Percentiles rank a stretch among this genome's conserved stretches.
Evolutionary conservation across 2,797 vertebrate genomes (phyloP).

Genomic region (Propithecus deckenii): DNA sequence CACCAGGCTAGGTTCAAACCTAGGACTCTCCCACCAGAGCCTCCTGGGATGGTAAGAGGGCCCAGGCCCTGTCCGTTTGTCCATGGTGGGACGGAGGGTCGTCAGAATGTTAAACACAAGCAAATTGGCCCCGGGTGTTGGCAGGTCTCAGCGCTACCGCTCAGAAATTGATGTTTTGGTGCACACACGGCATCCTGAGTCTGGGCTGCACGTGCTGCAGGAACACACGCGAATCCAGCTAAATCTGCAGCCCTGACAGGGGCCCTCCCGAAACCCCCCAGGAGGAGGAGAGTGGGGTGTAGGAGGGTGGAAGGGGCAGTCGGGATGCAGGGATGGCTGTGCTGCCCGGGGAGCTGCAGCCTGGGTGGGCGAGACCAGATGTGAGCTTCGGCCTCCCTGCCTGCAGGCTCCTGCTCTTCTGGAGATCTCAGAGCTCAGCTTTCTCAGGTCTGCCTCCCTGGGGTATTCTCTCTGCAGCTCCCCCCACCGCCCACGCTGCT

Average conservation of each 20-base stretch:
- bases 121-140: not conserved
- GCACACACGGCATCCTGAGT: accelerated
- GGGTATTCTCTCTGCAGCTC: not conserved
- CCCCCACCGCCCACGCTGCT: no score
- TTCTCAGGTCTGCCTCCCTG: not conserved
- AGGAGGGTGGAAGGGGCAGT: not conserved
- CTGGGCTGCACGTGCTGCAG: accelerated
- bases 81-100: no score
- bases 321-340: accelerated
- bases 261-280: not conserved
- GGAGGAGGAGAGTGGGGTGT: no score
- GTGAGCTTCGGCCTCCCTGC: not conserved
- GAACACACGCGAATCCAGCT: not conserved
- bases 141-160: not conserved
- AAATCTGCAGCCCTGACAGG: not conserved
- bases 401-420: not conserved
- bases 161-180: not conserved
- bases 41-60: no score
- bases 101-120: not conserved
- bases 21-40: not conserved
- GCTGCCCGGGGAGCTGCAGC: not conserved
- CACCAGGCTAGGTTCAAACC: not conserved
- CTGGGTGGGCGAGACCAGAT: not conserved
- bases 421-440: not conserved
- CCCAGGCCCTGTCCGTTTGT: not conserved